These are phyloP conservation scores for Xestia xanthographa DNA, from an alignment of 2,888 invertebrate genomes.

Conservation along the genomic window DNA sequence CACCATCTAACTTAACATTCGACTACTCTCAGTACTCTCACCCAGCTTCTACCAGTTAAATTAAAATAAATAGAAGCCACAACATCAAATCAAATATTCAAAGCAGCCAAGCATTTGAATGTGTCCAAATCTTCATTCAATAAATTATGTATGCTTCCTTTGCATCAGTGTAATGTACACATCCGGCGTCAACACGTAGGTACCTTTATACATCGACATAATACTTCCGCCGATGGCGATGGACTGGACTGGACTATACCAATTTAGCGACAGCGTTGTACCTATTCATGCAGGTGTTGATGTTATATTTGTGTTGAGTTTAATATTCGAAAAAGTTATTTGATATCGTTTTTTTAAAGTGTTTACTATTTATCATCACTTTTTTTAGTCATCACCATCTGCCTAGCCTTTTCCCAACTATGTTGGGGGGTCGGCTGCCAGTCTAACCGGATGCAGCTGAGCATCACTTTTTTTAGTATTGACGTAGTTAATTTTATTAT, in stretches of 20 bases:
- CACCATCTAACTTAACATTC: too few relatives aligned
- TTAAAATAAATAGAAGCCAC: background rate
- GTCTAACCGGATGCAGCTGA: too few relatives aligned
- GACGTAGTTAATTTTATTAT: too few relatives aligned
- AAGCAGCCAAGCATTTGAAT: slow-evolving; percentile 21
- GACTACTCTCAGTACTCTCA: background rate
- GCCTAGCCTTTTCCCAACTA: too few relatives aligned
- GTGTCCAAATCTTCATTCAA: slow-evolving; percentile 53
- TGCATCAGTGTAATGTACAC: slow-evolving; percentile 46
- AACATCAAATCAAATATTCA: slow-evolving; percentile 20
- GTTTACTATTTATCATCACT: background rate
- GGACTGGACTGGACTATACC: slow-evolving; percentile 46
- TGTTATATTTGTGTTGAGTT: slow-evolving; percentile 18
- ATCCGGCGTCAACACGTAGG: slow-evolving; percentile 52
- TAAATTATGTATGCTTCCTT: slow-evolving; percentile 60
- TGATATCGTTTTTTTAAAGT: background rate
- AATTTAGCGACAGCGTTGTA: slow-evolving; percentile 46
- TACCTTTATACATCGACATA: slow-evolving; percentile 43
- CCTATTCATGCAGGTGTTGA: slow-evolving; percentile 30
- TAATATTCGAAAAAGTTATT: background rate
- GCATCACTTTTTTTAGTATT: too few relatives aligned
- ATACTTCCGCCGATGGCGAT: slow-evolving; percentile 54
- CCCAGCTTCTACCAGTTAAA: background rate
- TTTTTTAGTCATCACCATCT: too few relatives aligned
- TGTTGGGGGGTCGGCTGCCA: too few relatives aligned